These are phyloP conservation scores for Larimichthys polyactis DNA, from an alignment of 2,113 vertebrate genomes.

Conservation along the genomic window DNA sequence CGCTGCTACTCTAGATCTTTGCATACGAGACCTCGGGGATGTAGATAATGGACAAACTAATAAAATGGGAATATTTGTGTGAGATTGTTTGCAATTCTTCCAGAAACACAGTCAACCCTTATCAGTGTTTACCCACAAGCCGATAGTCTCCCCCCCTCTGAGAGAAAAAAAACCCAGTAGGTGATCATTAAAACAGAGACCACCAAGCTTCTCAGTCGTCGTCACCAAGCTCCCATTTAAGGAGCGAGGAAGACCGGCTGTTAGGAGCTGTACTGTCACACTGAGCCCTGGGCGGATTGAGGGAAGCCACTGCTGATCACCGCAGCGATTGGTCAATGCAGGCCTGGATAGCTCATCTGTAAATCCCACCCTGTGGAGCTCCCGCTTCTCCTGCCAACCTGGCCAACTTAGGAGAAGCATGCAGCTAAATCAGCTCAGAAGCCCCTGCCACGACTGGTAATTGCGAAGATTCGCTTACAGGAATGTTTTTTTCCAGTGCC, in stretches of 20 bases:
- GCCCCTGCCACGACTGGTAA: slow-evolving; percentile 56
- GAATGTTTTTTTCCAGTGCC: slow-evolving; percentile 54
- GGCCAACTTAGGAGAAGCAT: slow-evolving; percentile 10
- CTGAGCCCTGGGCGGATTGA: slow-evolving; percentile 17
- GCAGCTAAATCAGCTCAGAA: slow-evolving; percentile 35
- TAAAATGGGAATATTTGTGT: slow-evolving; percentile 33
- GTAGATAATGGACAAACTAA: slow-evolving; percentile 24
- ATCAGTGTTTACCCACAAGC: slow-evolving; percentile 33
- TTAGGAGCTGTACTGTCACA: slow-evolving; percentile 25
- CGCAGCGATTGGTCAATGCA: slow-evolving; percentile 37
- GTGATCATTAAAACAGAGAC: slow-evolving; percentile 41
- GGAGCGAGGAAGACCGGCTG: not conserved
- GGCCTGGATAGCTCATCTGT: slow-evolving; percentile 59
- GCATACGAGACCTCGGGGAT: slow-evolving; percentile 2
- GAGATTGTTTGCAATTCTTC: slow-evolving; percentile 25
- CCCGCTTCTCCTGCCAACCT: slow-evolving; percentile 26
- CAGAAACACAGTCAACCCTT: slow-evolving; percentile 9
- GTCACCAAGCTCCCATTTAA: slow-evolving; percentile 3
- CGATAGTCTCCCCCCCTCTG: not conserved
- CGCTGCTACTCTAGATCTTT: not conserved
- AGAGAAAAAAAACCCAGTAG: slow-evolving; percentile 6
- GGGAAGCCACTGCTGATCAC: slow-evolving; percentile 31
- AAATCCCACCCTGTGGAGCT: slow-evolving; percentile 63
- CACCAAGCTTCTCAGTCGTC: not conserved
- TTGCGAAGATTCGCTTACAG: slow-evolving; percentile 69